These are phyloP conservation scores for Grus americana DNA, from an alignment of 2,113 vertebrate genomes.

Conservation along the genomic window DNA sequence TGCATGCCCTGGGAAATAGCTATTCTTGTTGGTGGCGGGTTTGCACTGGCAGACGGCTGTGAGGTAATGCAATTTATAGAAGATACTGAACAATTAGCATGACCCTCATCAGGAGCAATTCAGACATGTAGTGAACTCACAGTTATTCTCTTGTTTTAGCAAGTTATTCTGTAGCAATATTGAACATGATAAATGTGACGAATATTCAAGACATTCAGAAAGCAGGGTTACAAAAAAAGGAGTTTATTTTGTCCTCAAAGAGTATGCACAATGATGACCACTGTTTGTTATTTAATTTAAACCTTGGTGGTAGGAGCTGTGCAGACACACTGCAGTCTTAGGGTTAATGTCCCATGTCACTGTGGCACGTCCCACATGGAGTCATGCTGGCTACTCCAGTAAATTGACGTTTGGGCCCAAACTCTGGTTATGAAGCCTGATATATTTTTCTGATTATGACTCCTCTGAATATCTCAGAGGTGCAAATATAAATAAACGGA, in stretches of 20 bases:
- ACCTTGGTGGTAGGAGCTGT: background rate
- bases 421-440: background rate
- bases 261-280: background rate
- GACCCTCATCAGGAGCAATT: background rate
- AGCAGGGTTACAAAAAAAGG: background rate
- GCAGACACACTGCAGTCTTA: background rate
- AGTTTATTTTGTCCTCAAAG: background rate
- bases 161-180: background rate
- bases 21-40: constrained; percentile 91
- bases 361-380: background rate
- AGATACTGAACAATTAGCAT: constrained; percentile 13
- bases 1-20: constrained; percentile 94
- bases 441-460: background rate
- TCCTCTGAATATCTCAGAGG: background rate
- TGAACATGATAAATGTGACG: accelerated
- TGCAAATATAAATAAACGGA: background rate
- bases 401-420: background rate
- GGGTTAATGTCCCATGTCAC: background rate
- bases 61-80: constrained; percentile 77
- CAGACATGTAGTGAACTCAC: background rate
- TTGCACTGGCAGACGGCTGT: constrained; percentile 91
- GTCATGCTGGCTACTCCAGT: background rate
- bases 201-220: background rate
- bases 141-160: background rate
- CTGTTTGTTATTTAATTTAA: background rate